phyloP scores from a whole-genome alignment of 2,888 invertebrate genomes.

The Mesochorus sp. region DNA sequence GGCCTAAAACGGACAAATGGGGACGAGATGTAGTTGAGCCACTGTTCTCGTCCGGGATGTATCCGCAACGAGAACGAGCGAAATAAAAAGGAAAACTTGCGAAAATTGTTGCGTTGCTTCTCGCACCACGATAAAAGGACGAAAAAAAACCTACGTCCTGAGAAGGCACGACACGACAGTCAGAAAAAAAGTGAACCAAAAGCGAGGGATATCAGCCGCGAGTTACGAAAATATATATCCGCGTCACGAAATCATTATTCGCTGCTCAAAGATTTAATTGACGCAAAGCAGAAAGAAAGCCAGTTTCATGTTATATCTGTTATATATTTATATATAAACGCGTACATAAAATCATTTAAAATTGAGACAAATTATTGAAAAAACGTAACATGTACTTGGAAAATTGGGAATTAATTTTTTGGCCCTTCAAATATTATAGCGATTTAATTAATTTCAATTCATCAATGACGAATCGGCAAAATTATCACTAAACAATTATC shows the following conservation, averaged over 20 bases:
- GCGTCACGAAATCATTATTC: constrained; percentile 56
- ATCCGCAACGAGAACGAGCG: constrained; percentile 23
- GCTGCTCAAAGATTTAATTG: constrained; percentile 60
- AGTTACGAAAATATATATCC: constrained; percentile 47
- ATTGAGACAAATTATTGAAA: background rate
- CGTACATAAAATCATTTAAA: background rate
- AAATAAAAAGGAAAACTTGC: constrained; percentile 71
- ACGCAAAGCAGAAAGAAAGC: constrained; percentile 56
- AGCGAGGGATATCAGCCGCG: background rate
- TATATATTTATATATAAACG: background rate
- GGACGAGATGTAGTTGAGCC: constrained; percentile 74
- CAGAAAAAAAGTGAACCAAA: background rate
- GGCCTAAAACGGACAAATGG: constrained; percentile 78
- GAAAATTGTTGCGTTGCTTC: constrained; percentile 66
- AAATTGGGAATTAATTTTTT: background rate
- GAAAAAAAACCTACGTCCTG: constrained; percentile 15
- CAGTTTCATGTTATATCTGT: constrained; percentile 31
- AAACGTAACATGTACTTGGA: constrained; percentile 12
- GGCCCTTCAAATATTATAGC: background rate
- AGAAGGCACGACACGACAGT: background rate
- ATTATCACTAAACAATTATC: background rate
- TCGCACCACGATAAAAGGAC: constrained; percentile 41
- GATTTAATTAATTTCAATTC: constrained; percentile 30
- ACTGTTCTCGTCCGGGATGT: constrained; percentile 42
- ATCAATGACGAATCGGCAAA: constrained; percentile 4